Percentiles rank a stretch among this genome's conserved stretches.
Conservation (phyloP, 2,113 vertebrate genomes). For the Campylomormyrus numenius region DNA sequence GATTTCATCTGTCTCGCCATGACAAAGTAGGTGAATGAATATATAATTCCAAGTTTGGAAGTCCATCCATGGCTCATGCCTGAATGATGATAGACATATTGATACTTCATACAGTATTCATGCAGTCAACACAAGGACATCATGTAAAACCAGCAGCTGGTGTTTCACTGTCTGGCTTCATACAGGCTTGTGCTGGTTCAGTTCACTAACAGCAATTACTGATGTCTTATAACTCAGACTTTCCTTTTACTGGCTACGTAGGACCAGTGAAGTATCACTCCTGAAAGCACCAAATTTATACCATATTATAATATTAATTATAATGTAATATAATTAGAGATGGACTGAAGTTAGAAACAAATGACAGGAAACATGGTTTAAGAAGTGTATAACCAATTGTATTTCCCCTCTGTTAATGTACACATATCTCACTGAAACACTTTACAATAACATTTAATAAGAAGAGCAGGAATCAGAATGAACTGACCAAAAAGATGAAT, state of each 20-base stretch:
- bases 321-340: background rate
- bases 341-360: conserved; percentile 34
- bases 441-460: conserved; percentile 83
- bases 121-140: background rate
- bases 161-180: background rate
- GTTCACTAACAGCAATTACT: background rate
- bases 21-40: background rate
- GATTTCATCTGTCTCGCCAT: no score
- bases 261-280: background rate
- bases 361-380: conserved; percentile 56
- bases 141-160: background rate
- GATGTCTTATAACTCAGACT: background rate
- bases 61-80: background rate
- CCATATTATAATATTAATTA: background rate
- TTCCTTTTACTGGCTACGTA: background rate
- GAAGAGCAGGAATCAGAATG: conserved; percentile 69
- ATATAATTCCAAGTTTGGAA: background rate
- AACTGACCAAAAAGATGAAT: conserved; percentile 35
- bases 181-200: background rate
- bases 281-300: background rate
- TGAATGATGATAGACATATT: background rate
- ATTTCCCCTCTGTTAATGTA: conserved; percentile 79
- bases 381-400: conserved; percentile 84
- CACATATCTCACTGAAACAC: conserved; percentile 79
- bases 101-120: background rate